Base-by-base conservation (phyloP, 2,113 vertebrate genomes). In the Ciconia boyciana region DNA sequence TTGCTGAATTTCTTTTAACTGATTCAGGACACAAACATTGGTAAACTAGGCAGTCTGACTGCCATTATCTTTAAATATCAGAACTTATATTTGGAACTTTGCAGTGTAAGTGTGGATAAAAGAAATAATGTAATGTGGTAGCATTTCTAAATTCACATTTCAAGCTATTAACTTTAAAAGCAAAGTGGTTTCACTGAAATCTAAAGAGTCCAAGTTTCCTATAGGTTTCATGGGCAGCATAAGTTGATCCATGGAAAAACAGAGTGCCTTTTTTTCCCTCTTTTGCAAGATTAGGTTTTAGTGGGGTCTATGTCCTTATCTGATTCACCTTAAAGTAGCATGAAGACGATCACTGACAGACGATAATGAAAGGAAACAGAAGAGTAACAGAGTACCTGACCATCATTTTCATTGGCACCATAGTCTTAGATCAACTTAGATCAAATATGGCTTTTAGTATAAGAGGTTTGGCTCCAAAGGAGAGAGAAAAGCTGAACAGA, bases 331-430 rank as follows among this genome's bases (percentile, higher is more conserved):
- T 64, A 43, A 81, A 82, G 22, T 7, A 75, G 16, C 2, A 72
- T 4, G 5, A 80, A 61, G 28, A 51, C 16, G 69, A 41, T 31
- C 48, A 54, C 14, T 85, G 48, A 54, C 2, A 21, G 41, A 39
- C 2, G 4, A 55, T 34, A 70, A 65, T 13, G 20, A 79, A 79
- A 70, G 28, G 31, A 84, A 77, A 77, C 9, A 54, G 39, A 12
- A 26, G 39, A 21, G 13, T 17, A 70, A 80, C 34, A 54, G 55
- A 43, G 32, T 9, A 77, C 11, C 8, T 0, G 0, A 49, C 14
- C 31, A 76, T 31, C 12, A 43, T 49, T 81, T 78, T 43, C 32
- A 24, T 5, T 39, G 39, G 20, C 22, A 58, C 21, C 13, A 32
- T 12, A 20, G 51, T 20, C 22, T 70, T 29, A 41, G 22, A 74